Evolutionary conservation across 2,797 vertebrate genomes (phyloP).

Genomic region (Rhabdomys pumilio): DNA sequence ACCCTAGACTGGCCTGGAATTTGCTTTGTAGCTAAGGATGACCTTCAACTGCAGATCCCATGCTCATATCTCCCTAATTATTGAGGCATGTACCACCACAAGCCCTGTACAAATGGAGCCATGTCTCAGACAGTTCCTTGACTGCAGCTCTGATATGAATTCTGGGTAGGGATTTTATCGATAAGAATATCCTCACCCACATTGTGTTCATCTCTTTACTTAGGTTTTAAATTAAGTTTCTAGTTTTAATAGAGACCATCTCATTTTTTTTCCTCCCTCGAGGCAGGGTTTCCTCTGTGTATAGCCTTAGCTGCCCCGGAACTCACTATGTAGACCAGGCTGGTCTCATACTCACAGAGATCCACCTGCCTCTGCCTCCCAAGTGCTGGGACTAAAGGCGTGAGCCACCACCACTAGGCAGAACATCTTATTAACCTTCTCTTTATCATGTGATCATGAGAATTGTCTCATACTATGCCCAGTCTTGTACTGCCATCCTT

Average conservation of each 20-base stretch:
- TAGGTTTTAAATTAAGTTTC: neutral
- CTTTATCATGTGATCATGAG: neutral
- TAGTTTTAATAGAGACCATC: neutral
- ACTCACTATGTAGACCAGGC: neutral
- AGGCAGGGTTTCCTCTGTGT: neutral
- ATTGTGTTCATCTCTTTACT: neutral
- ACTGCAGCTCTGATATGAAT: neutral
- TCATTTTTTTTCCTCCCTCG: neutral
- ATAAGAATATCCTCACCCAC: neutral
- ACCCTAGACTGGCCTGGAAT: neutral
- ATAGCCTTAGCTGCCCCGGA: neutral
- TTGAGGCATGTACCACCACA: neutral
- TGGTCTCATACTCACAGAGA: neutral
- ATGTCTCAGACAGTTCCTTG: neutral
- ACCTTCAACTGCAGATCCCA: neutral
- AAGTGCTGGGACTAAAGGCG: neutral
- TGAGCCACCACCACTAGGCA: neutral
- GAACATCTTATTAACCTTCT: neutral
- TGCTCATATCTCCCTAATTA: too few species aligned
- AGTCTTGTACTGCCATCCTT: neutral
- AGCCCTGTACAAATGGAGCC: neutral
- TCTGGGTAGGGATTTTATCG: too few species aligned
- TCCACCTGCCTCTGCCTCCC: neutral
- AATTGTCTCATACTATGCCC: neutral
- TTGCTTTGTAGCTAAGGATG: neutral